phyloP scores from a whole-genome alignment of 1,140 invertebrate species.

The Berghia stephanieae region DNA sequence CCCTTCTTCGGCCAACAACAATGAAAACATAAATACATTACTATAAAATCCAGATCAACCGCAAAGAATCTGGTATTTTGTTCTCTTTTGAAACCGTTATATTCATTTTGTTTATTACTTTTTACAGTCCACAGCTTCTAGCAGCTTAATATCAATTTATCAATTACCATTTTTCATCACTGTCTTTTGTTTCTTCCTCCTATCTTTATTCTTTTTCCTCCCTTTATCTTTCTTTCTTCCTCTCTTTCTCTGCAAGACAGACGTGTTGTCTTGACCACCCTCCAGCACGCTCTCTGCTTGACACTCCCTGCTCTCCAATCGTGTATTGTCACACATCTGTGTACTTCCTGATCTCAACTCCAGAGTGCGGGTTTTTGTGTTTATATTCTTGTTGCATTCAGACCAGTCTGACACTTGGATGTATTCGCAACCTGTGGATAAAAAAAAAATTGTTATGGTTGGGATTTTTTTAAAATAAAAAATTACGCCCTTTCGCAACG shows the following conservation, averaged over 20 bases:
- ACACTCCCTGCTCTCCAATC: background rate
- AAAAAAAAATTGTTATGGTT: background rate
- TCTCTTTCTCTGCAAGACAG: background rate
- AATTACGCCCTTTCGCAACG: too few species aligned
- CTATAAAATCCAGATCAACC: too few species aligned
- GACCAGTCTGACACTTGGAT: constrained; percentile 5
- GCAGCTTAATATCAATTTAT: too few species aligned
- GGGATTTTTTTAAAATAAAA: too few species aligned
- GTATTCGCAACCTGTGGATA: constrained; percentile 16
- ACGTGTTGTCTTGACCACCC: background rate
- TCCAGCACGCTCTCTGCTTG: background rate
- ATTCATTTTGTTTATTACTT: too few species aligned
- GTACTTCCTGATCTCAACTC: background rate
- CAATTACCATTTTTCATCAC: background rate
- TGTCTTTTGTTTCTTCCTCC: background rate
- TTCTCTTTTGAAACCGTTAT: too few species aligned
- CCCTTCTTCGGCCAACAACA: too few species aligned
- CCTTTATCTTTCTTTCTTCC: background rate
- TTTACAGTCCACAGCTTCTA: too few species aligned
- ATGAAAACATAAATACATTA: too few species aligned
- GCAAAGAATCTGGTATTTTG: too few species aligned
- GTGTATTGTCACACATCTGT: background rate
- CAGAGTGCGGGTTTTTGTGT: constrained; percentile 16
- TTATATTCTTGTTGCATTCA: constrained; percentile 4
- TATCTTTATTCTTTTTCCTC: background rate